Percentiles rank a stretch among this genome's conserved stretches.
Evolutionary conservation across 2,888 invertebrate species (phyloP).

Genomic region (Metellina segmentata): DNA sequence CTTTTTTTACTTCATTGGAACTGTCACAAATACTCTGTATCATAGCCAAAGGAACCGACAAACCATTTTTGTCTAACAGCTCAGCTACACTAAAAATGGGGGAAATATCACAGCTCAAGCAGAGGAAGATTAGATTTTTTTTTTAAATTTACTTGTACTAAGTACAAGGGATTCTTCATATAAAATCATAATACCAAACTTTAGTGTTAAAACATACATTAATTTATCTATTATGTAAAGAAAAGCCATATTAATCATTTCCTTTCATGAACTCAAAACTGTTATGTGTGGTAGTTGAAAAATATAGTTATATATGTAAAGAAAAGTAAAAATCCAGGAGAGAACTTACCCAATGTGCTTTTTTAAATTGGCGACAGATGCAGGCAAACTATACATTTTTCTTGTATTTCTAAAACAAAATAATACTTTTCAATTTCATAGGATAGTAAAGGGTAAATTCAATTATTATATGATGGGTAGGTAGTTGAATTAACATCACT

Average conservation of each 20-base stretch:
- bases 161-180: background rate
- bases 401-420: slow-evolving; percentile 29
- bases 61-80: slow-evolving; percentile 83
- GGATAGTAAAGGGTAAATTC: no score
- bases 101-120: no score
- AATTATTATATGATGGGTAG: no score
- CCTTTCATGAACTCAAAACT: no score
- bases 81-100: slow-evolving; percentile 81
- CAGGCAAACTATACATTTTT: slow-evolving; percentile 30
- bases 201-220: background rate
- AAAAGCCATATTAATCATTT: no score
- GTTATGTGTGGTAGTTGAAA: no score
- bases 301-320: no score
- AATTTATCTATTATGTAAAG: background rate
- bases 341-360: slow-evolving; percentile 48
- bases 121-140: no score
- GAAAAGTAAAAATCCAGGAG: no score
- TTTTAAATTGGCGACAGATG: slow-evolving; percentile 35
- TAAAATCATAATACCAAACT: background rate
- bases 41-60: slow-evolving; percentile 82
- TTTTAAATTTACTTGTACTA: background rate
- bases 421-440: background rate
- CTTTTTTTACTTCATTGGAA: slow-evolving; percentile 81
- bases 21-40: slow-evolving; percentile 81
- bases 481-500: no score